Evolutionary conservation across 2,113 vertebrate species (phyloP), one percentile per base, ranked within the genome.

Genomic region (Lycaon pictus): DNA sequence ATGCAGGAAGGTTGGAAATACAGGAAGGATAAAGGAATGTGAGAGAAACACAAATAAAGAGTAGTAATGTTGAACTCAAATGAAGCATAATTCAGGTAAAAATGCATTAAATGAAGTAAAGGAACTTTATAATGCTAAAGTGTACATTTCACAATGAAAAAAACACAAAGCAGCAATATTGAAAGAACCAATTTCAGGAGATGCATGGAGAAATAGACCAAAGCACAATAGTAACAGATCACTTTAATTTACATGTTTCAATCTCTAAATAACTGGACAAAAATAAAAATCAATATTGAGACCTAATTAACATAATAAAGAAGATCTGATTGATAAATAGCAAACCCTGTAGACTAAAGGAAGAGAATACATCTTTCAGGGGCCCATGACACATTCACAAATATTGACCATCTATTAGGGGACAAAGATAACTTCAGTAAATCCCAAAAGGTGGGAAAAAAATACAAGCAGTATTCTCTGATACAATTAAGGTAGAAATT

Each of bases 261-360:
- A 62, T 96, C 77, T 96, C 65, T 56, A 94, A 92, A 81, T 90
- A 97, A 88, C 74, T 92, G 80, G 74, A 77, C 93, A 95, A 88
- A 77, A 94, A 93, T 96, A 90, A 93, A 96, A 97, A 76, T 96
- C 90, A 96, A 96, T 96, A 94, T 27, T 90, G 87, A 97, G 27
- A 67, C 32, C 60, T 93, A 84, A 92, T 98, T 97, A 96, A 74
- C 90, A 81, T 96, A 97, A 96, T 97, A 97, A 97, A 84, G 74
- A 6, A 95, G 58, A 85, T 89, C 83, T 93, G 83, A 53, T 86
- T 80, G 77, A 93, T 92, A 96, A 95, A 97, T 96, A 90, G 76
- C 84, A 96, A 95, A 72, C 67, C n/a, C 63, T 77, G 35, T 67
- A 81, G 48, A 94, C 65, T 72, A 96, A 97, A 86, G 77, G 69